A percentile compares a stretch with the other conserved stretches of the same genome.
Evolutionary conservation across 2,797 vertebrate genomes (phyloP).

Genomic region (Crotalus adamanteus): DNA sequence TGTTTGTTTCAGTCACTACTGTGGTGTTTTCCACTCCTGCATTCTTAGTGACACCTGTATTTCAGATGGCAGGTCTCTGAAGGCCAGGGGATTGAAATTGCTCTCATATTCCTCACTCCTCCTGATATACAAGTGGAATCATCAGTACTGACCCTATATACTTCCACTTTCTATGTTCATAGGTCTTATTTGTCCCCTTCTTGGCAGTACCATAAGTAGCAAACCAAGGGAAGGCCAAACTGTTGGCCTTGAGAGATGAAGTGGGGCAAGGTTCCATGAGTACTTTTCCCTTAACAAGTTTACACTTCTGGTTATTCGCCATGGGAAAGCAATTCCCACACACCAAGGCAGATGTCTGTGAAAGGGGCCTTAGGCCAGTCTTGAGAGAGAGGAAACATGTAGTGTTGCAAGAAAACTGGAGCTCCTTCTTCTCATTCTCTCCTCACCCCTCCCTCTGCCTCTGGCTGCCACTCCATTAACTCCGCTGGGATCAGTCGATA

Average conservation of each 20-base stretch:
- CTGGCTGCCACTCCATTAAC: constrained; percentile 55
- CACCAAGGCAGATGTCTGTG: background rate
- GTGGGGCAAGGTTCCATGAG: background rate
- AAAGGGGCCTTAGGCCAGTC: background rate
- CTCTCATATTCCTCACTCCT: background rate
- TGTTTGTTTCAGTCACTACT: background rate
- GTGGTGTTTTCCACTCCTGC: background rate
- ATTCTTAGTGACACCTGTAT: background rate
- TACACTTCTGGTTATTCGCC: background rate
- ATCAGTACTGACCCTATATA: background rate
- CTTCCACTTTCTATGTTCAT: too few relatives aligned
- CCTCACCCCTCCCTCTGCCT: constrained; percentile 12
- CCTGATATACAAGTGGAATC: background rate
- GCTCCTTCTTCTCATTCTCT: constrained; percentile 12
- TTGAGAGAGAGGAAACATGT: background rate
- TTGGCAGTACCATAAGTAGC: background rate
- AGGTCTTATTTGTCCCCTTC: background rate
- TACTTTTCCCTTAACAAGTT: background rate
- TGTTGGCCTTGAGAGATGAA: background rate
- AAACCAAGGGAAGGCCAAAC: background rate
- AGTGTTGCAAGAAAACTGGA: background rate
- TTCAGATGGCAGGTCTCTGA: background rate
- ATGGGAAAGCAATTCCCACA: background rate
- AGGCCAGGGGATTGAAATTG: background rate
- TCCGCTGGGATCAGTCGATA: constrained; percentile 58